phyloP scores from a whole-genome alignment of 92 coral and sea anemone genomes.

The Parazoanthus darwini region DNA sequence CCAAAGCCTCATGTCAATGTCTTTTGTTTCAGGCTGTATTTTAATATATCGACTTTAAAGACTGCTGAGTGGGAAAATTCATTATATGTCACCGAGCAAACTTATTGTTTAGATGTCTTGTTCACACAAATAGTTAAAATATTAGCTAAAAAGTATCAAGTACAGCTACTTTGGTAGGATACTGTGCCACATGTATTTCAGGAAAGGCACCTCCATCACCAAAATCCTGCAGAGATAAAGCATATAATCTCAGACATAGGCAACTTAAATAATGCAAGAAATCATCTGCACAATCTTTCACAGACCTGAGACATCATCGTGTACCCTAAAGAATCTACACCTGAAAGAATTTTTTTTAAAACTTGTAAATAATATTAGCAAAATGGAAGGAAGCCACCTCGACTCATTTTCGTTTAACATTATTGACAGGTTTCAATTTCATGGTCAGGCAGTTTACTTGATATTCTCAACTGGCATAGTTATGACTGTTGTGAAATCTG shows the following conservation, averaged over 20 bases:
- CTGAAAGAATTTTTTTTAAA: background rate
- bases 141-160: background rate
- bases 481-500: no score
- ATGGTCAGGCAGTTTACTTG: no score
- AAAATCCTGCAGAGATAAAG: slow-evolving; percentile 67
- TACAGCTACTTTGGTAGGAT: slow-evolving; percentile 54
- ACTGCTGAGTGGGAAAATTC: no score
- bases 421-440: background rate
- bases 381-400: no score
- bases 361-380: background rate
- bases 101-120: no score
- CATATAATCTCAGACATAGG: background rate
- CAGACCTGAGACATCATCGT: background rate
- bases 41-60: no score
- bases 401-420: background rate
- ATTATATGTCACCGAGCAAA: no score
- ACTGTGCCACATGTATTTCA: slow-evolving; percentile 98
- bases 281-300: background rate
- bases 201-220: slow-evolving; percentile 99
- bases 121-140: background rate
- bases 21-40: no score
- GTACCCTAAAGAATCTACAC: background rate
- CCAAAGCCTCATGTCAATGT: no score
- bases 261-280: background rate
- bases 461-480: no score